These are phyloP conservation scores for Lithophane ornitopus DNA, from an alignment of 2,888 invertebrate species.

Conservation along the genomic window DNA sequence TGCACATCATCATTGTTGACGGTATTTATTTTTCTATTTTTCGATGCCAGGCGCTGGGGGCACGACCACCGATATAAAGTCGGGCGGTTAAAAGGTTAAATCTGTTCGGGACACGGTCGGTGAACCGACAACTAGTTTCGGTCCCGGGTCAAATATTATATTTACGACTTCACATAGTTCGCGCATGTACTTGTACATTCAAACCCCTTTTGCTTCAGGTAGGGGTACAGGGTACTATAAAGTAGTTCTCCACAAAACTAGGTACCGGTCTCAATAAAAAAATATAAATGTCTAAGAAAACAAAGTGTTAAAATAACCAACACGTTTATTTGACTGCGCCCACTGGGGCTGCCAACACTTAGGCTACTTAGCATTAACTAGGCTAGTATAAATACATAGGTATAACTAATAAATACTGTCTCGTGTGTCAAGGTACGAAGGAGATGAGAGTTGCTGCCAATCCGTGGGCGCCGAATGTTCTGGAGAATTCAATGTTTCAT, in stretches of 20 bases:
- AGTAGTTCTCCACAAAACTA: background rate
- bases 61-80: no score
- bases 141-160: background rate
- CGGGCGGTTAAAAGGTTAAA: no score
- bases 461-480: background rate
- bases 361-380: conserved; percentile 62
- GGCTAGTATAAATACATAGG: conserved; percentile 71
- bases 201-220: background rate
- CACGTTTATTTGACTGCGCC: conserved; percentile 70
- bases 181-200: background rate
- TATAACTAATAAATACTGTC: conserved; percentile 76
- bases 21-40: no score
- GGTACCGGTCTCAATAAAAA: background rate
- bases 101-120: background rate
- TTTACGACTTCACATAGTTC: background rate
- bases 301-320: conserved; percentile 66
- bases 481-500: background rate
- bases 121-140: background rate
- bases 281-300: conserved; percentile 21
- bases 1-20: no score
- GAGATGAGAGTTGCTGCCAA: conserved; percentile 1
- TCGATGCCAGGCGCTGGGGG: no score
- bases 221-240: background rate
- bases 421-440: conserved; percentile 61
- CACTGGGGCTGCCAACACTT: conserved; percentile 60